phyloP scores from a whole-genome alignment of 2,888 invertebrate genomes.

The Diarsia dahlii region DNA sequence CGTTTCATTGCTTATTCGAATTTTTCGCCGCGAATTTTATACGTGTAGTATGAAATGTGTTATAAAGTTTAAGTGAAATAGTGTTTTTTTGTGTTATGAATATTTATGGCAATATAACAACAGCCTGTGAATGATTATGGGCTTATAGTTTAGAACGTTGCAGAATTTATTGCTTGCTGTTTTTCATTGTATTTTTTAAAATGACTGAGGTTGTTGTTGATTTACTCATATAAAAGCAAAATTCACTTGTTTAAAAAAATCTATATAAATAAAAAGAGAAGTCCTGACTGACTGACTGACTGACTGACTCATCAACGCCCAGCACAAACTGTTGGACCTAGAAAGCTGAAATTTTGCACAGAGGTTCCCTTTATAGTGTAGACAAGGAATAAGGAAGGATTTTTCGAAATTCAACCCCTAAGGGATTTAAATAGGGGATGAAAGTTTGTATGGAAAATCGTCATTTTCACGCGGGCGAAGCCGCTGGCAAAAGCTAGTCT shows the following conservation, averaged over 20 bases:
- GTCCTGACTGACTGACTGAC: no score
- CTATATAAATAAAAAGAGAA: no score
- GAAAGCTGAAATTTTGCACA: no score
- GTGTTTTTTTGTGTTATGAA: conserved; percentile 38
- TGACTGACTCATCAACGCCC: no score
- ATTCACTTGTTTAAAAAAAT: not conserved
- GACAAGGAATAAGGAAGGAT: no score
- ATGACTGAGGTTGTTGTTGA: not conserved
- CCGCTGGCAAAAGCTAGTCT: no score
- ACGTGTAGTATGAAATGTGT: conserved; percentile 8
- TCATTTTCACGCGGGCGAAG: no score
- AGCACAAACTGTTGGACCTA: no score
- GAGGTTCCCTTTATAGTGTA: no score
- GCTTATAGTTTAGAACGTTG: not conserved
- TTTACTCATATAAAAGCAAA: not conserved
- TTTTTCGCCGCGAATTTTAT: conserved; percentile 19
- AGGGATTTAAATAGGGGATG: no score
- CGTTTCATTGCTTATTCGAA: conserved; percentile 42
- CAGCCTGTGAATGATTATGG: not conserved
- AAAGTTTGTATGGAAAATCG: no score
- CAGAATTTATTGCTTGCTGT: not conserved
- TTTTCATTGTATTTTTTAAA: not conserved
- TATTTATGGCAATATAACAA: conserved; percentile 30
- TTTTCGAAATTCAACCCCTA: no score
- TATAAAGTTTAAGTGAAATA: conserved; percentile 23